Conservation (phyloP, 92 coral and sea anemone species). For the Nematostella vectensis region DNA sequence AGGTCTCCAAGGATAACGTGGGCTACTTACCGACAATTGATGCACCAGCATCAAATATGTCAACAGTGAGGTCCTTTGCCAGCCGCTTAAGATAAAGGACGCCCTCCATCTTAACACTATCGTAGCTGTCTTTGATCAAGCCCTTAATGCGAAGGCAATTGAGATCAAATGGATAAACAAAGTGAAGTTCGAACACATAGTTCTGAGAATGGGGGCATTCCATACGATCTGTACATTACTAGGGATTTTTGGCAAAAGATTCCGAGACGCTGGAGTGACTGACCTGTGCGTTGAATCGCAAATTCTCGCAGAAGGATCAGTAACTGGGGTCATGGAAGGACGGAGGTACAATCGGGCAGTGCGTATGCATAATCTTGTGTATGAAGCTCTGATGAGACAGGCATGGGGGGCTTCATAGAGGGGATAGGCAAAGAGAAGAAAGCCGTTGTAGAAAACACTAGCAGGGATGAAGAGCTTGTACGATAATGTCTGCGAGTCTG, state of each 20-base stretch:
- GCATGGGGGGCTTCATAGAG: slow-evolving; percentile 31
- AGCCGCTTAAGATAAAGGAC: slow-evolving; percentile 35
- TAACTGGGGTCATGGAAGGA: no score
- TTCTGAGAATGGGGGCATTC: no score
- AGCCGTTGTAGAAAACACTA: no score
- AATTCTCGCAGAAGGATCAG: no score
- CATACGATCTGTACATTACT: no score
- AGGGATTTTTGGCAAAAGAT: no score
- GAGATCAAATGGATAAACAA: slow-evolving; percentile 25
- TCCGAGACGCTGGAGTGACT: slow-evolving; percentile 41
- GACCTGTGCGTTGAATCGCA: no score
- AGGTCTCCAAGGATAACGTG: slow-evolving; percentile 28
- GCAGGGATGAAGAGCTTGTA: no score
- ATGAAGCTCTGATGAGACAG: slow-evolving; percentile 26
- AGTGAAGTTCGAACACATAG: slow-evolving; percentile 17
- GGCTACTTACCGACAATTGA: no score
- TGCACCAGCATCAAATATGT: slow-evolving; percentile 40
- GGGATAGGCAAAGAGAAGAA: no score
- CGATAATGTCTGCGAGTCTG: no score
- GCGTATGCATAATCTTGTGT: slow-evolving; percentile 26
- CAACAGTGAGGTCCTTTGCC: slow-evolving; percentile 28
- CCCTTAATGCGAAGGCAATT: no score
- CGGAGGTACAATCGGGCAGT: slow-evolving; percentile 31
- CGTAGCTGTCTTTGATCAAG: slow-evolving; percentile 41
- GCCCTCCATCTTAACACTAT: slow-evolving; percentile 23